Conservation (phyloP, 2,113 vertebrate species). For the Lynx canadensis region DNA sequence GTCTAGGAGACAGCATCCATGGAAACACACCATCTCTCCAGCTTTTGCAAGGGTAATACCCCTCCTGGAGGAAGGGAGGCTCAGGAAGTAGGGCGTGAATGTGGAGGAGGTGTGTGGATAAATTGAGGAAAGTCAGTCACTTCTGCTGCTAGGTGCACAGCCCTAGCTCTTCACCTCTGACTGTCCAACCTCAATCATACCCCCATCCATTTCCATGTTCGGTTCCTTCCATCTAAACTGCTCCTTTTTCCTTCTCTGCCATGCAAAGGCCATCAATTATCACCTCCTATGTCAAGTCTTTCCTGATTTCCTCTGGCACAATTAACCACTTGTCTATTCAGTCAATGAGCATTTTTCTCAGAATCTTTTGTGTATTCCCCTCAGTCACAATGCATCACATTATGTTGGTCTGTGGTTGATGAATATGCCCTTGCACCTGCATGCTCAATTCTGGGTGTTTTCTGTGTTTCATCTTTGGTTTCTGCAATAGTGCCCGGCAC, state of each 20-base stretch:
- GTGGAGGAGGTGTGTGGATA: fast-evolving
- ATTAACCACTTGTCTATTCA: not conserved
- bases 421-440: not conserved
- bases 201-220: not conserved
- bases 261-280: not conserved
- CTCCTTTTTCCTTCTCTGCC: not conserved
- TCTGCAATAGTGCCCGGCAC: not conserved
- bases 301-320: not conserved
- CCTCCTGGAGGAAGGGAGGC: too few species aligned
- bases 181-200: not conserved
- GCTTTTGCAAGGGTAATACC: not conserved
- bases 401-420: not conserved
- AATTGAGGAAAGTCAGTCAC: not conserved
- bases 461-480: not conserved
- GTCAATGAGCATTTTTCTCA: not conserved
- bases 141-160: not conserved
- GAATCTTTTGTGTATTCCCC: not conserved
- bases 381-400: not conserved
- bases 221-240: not conserved
- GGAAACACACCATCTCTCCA: not conserved
- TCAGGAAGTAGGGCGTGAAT: fast-evolving
- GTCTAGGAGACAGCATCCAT: fast-evolving
- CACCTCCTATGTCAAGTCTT: not conserved
- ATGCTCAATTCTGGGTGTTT: not conserved
- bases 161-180: not conserved